These are phyloP conservation scores for Mythimna lalbum DNA, from an alignment of 2,888 invertebrate genomes.

Conservation along the genomic window DNA sequence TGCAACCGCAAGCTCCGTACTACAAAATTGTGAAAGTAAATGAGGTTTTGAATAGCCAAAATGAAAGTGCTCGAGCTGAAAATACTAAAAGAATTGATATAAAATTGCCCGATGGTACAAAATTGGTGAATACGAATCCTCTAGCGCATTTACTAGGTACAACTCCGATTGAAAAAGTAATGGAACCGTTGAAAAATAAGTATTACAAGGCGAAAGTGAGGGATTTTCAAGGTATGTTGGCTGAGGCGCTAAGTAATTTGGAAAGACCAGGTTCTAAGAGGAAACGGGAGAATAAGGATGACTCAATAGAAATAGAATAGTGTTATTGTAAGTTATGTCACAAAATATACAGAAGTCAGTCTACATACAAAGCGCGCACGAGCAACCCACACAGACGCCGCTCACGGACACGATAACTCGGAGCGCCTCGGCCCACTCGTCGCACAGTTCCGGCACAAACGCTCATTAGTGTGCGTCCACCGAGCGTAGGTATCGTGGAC, in stretches of 20 bases:
- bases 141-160: slow-evolving; percentile 80
- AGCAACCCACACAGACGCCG: no score
- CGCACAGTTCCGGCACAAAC: no score
- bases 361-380: no score
- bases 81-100: slow-evolving; percentile 38
- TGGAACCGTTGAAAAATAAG: slow-evolving; percentile 67
- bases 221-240: slow-evolving; percentile 75
- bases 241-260: slow-evolving; percentile 74
- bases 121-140: slow-evolving; percentile 80
- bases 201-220: slow-evolving; percentile 73
- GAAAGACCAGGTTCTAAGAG: slow-evolving; percentile 54
- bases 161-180: slow-evolving; percentile 67
- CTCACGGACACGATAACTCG: no score
- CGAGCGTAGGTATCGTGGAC: no score
- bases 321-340: neutral
- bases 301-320: neutral
- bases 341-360: no score
- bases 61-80: neutral
- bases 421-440: no score
- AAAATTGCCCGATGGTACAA: slow-evolving; percentile 77
- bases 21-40: slow-evolving; percentile 83
- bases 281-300: slow-evolving; percentile 21
- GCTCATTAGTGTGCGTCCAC: no score
- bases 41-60: slow-evolving; percentile 62
- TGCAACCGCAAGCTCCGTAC: slow-evolving; percentile 79